A percentile compares a stretch with the other conserved stretches of the same genome.
phyloP scores from a whole-genome alignment of 2,113 vertebrate genomes.

The Strix aluco region DNA sequence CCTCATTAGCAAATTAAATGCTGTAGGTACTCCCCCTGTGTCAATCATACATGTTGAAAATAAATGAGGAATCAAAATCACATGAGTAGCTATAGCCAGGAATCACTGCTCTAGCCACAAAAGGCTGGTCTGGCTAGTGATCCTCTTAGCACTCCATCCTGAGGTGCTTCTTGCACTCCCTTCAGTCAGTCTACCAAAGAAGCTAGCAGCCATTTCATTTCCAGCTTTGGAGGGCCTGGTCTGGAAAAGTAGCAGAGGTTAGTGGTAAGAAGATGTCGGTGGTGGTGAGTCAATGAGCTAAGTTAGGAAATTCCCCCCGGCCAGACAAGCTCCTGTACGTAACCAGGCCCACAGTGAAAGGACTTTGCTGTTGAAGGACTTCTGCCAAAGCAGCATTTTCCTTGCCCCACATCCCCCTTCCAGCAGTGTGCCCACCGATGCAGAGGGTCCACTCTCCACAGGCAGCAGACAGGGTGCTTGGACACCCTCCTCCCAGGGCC shows the following conservation, averaged over 20 bases:
- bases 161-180: background rate
- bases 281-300: background rate
- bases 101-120: background rate
- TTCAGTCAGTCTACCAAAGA: background rate
- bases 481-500: too few relatives aligned
- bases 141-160: background rate
- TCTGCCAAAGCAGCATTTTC: background rate
- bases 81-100: fast-evolving
- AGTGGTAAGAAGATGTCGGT: fast-evolving
- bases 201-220: background rate
- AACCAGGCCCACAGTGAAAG: background rate
- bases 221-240: background rate
- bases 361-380: background rate
- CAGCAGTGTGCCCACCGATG: fast-evolving
- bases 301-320: background rate
- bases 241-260: background rate
- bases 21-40: background rate
- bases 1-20: background rate
- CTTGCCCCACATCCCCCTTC: background rate
- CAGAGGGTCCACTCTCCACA: fast-evolving
- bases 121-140: background rate
- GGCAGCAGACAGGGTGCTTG: fast-evolving
- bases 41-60: background rate
- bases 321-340: background rate
- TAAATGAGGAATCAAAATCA: background rate